Percentiles rank a stretch among this genome's conserved stretches.
These are phyloP conservation scores for Ceraclea dissimilis DNA, from an alignment of 2,888 invertebrate species.

Conservation along the genomic window DNA sequence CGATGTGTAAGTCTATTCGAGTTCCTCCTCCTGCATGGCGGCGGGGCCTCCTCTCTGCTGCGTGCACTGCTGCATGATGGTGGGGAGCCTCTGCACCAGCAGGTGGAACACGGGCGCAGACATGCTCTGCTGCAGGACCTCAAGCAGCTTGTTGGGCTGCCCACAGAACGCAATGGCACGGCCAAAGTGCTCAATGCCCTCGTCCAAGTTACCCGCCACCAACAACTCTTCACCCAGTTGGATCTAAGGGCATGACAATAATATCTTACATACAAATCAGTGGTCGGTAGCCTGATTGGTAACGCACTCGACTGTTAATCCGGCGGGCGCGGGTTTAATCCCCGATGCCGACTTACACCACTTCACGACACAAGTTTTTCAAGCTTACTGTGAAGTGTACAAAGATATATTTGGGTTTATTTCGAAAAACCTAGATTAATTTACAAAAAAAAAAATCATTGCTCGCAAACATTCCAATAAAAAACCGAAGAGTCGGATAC, in stretches of 20 bases:
- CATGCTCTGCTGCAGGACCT: conserved; percentile 84
- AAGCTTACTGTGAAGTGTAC: too few species aligned
- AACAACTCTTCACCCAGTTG: conserved; percentile 90
- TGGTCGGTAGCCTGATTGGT: too few species aligned
- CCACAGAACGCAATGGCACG: conserved; percentile 98
- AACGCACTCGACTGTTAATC: too few species aligned
- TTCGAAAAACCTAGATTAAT: too few species aligned
- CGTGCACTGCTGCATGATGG: conserved; percentile 35
- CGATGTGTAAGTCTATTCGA: conserved; percentile 35
- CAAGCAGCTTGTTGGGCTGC: conserved; percentile 82
- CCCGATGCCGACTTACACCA: too few species aligned
- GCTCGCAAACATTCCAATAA: not conserved
- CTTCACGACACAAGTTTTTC: too few species aligned
- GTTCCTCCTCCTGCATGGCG: conserved; percentile 40
- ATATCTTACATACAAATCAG: too few species aligned
- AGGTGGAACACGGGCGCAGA: conserved; percentile 92
- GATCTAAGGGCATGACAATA: conserved; percentile 58
- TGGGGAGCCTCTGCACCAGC: conserved; percentile 73
- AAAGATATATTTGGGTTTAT: too few species aligned
- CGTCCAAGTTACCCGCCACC: conserved; percentile 78
- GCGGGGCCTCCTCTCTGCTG: conserved; percentile 35
- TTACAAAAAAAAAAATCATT: too few species aligned
- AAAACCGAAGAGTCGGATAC: not conserved
- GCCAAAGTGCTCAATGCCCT: conserved; percentile 91
- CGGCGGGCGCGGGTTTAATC: too few species aligned